Evolutionary conservation across 2,888 invertebrate genomes (phyloP).

Genomic region (Cephus rjabovi): DNA sequence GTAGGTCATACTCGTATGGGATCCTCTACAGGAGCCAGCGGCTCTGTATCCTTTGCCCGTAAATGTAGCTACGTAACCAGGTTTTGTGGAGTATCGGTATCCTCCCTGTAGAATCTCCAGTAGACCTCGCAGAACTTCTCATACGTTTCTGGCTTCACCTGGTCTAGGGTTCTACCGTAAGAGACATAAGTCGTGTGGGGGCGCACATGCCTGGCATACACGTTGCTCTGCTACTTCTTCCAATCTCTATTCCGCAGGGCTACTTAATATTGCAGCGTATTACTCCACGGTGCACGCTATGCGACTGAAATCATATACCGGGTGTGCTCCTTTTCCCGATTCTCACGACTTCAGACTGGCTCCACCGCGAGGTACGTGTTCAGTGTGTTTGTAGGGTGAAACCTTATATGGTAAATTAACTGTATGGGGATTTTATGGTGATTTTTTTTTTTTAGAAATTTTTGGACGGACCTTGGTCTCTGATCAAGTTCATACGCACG

Average conservation of each 20-base stretch:
- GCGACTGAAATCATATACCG: conserved; percentile 35
- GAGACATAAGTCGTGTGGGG: conserved; percentile 50
- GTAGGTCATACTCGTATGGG: neutral
- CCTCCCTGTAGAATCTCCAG: neutral
- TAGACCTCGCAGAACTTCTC: neutral
- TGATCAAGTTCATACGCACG: too few species aligned
- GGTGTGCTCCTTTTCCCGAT: conserved; percentile 25
- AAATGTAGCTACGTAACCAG: neutral
- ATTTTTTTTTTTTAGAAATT: too few species aligned
- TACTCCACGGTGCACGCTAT: conserved; percentile 35
- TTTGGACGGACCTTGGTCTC: too few species aligned
- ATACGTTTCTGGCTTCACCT: neutral
- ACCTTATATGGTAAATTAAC: neutral
- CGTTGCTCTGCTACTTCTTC: conserved; percentile 17
- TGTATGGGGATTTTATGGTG: neutral
- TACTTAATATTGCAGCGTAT: conserved; percentile 58
- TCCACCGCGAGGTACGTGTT: neutral
- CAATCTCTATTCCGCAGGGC: conserved; percentile 29
- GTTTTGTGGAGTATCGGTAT: neutral
- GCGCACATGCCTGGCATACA: conserved; percentile 51
- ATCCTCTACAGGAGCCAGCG: neutral
- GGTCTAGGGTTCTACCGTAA: conserved; percentile 26
- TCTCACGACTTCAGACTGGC: neutral
- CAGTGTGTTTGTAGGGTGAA: neutral
- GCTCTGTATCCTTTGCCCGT: neutral